A percentile compares a stretch with the other conserved stretches of the same genome.
Evolutionary conservation across 2,113 vertebrate genomes (phyloP).

Genomic region (Serilophus lunatus): DNA sequence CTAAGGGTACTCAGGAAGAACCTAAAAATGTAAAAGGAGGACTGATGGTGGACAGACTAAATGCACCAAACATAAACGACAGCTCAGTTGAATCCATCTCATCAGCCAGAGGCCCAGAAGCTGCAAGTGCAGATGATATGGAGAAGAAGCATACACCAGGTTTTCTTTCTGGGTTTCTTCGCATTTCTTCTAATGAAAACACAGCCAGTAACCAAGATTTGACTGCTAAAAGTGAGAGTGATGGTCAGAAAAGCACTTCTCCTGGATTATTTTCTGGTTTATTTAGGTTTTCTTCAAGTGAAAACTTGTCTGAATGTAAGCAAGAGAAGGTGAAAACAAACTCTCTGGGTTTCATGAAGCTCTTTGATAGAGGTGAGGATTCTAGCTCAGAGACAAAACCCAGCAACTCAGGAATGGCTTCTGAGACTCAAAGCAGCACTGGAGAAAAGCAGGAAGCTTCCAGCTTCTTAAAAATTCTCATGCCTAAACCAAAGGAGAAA

Average conservation of each 20-base stretch:
- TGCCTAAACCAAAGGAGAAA: constrained; percentile 57
- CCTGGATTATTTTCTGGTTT: constrained; percentile 69
- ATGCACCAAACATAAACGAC: neutral
- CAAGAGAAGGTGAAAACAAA: constrained; percentile 43
- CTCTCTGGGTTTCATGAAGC: constrained; percentile 48
- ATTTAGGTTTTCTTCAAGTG: constrained; percentile 68
- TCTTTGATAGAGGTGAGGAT: constrained; percentile 51
- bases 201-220: constrained; percentile 45
- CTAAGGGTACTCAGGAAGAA: neutral
- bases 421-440: neutral
- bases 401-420: neutral
- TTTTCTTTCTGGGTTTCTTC: constrained; percentile 77
- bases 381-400: neutral
- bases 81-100: neutral
- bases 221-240: constrained; percentile 22
- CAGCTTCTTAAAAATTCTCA: constrained; percentile 40
- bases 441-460: constrained; percentile 47
- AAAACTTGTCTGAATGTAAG: constrained; percentile 59
- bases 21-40: neutral
- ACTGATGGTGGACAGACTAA: neutral
- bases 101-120: neutral
- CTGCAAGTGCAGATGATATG: neutral
- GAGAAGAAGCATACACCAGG: constrained; percentile 43
- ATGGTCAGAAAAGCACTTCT: constrained; percentile 33
- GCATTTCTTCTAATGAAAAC: constrained; percentile 68